Conservation (phyloP, 2,797 vertebrate species). For the Lepilemur ruficaudatus region DNA sequence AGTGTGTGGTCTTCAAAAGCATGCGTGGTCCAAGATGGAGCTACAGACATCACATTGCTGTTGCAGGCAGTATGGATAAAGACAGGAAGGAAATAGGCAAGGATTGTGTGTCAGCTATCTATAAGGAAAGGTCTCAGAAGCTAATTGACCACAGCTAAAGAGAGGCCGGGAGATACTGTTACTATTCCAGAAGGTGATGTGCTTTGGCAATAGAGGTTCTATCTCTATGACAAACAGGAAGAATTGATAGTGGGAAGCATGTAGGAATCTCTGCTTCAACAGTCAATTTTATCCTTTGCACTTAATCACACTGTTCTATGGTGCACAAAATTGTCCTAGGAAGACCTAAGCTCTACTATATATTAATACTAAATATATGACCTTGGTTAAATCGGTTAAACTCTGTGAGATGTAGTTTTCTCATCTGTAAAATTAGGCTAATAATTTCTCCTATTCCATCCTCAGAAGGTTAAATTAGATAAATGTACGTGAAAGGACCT, state of each 20-base stretch:
- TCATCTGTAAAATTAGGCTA: not conserved
- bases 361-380: not conserved
- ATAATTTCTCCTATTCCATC: not conserved
- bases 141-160: not conserved
- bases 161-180: not conserved
- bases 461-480: slow-evolving; percentile 22
- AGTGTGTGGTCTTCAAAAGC: not conserved
- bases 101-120: not conserved
- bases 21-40: not conserved
- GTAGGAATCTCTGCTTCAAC: not conserved
- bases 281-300: not conserved
- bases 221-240: not conserved
- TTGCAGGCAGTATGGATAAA: not conserved
- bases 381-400: not conserved
- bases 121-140: not conserved
- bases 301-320: not conserved
- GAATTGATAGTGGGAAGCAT: not conserved
- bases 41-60: not conserved
- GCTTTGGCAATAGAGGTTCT: not conserved
- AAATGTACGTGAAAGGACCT: not conserved
- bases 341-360: not conserved
- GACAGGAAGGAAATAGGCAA: not conserved
- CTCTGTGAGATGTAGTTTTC: not conserved
- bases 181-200: not conserved
- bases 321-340: not conserved